These are phyloP conservation scores for Muscina levida DNA, from an alignment of 2,888 invertebrate genomes.

Conservation along the genomic window DNA sequence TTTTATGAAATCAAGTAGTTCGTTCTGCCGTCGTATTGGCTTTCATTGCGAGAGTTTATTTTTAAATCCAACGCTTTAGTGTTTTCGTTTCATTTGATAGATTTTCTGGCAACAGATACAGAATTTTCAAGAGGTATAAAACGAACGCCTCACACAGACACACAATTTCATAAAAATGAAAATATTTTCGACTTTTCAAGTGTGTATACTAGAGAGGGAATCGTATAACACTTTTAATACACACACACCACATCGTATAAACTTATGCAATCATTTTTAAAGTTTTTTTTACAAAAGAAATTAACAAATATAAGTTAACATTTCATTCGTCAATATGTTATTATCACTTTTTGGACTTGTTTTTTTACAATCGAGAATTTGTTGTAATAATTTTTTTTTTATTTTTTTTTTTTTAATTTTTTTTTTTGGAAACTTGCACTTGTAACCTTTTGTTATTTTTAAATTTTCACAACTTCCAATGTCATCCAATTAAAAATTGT, in stretches of 20 bases:
- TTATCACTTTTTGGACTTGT: constrained; percentile 12
- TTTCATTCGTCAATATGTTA: background rate
- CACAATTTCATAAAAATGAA: constrained; percentile 11
- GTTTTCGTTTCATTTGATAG: background rate
- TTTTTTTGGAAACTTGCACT: constrained; percentile 4
- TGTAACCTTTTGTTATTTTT: constrained; percentile 8
- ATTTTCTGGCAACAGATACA: constrained; percentile 17
- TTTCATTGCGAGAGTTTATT: background rate
- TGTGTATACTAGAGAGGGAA: constrained; percentile 59
- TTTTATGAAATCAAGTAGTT: background rate
- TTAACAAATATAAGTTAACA: too few relatives aligned
- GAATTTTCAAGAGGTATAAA: background rate
- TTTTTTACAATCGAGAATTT: constrained; percentile 11
- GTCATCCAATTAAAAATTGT: background rate
- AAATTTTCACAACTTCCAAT: constrained; percentile 1
- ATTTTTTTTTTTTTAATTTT: constrained; percentile 18
- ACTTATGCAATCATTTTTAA: too few relatives aligned
- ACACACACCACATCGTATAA: constrained; percentile 10
- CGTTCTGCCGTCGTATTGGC: too few relatives aligned
- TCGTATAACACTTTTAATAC: constrained; percentile 40
- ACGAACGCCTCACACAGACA: background rate
- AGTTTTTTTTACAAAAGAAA: too few relatives aligned
- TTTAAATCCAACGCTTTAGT: constrained; percentile 16
- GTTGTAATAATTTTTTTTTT: constrained; percentile 17
- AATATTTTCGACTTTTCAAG: constrained; percentile 42